phyloP scores from a whole-genome alignment of 2,797 vertebrate species.

The Enteromius paludinosus region DNA sequence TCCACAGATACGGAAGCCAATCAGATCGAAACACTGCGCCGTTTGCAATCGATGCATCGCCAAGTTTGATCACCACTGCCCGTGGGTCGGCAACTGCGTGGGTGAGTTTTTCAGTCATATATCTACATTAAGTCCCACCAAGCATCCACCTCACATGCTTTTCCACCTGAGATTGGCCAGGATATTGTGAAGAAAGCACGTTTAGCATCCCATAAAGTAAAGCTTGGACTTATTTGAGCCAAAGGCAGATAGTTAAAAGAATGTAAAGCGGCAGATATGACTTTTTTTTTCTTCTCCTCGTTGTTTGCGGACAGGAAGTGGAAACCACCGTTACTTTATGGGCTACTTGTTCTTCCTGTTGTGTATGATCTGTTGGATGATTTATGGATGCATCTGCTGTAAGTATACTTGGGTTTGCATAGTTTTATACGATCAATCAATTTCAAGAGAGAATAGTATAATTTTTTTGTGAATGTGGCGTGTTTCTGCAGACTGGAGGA shows the following conservation, averaged over 20 bases:
- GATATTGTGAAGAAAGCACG: background rate
- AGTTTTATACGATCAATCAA: background rate
- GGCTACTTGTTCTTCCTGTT: conserved; percentile 97
- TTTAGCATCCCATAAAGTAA: background rate
- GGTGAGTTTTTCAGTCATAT: conserved; percentile 80
- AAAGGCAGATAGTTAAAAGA: background rate
- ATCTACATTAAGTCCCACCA: background rate
- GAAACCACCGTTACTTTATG: conserved; percentile 98
- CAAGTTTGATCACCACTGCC: conserved; percentile 99
- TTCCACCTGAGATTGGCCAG: background rate
- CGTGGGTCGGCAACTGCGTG: conserved; percentile 98
- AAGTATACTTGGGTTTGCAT: conserved; percentile 70
- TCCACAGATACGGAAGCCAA: conserved; percentile 94
- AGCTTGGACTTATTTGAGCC: background rate
- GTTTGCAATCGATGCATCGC: conserved; percentile 99
- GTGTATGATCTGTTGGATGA: conserved; percentile 99
- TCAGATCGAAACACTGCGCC: conserved; percentile 98
- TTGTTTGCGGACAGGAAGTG: conserved; percentile 84
- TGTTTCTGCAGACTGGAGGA: conserved; percentile 87
- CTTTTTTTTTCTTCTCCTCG: background rate
- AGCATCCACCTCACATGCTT: background rate
- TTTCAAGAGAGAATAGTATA: background rate
- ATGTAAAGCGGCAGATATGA: background rate
- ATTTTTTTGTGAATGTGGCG: background rate
- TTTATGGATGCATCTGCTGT: conserved; percentile 97